Percentiles rank a stretch among this genome's conserved stretches.
These are phyloP conservation scores for Mechanitis messenoides DNA, from an alignment of 2,888 invertebrate species.

Conservation along the genomic window DNA sequence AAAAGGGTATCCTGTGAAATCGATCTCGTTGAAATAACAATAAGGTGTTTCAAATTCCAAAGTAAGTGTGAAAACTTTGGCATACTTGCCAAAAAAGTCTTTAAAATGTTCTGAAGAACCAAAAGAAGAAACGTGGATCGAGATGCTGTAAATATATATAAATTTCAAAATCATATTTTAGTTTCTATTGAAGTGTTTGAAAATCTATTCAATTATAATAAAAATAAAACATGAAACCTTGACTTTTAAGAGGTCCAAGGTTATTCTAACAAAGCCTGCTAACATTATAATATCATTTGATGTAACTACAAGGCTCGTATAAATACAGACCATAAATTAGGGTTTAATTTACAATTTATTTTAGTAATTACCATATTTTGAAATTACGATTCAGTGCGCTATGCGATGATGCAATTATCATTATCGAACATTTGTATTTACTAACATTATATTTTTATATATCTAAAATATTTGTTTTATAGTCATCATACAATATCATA, in stretches of 20 bases:
- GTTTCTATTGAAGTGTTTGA: background rate
- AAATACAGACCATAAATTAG: constrained; percentile 13
- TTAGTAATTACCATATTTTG: background rate
- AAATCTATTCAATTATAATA: no score
- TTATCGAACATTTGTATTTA: background rate
- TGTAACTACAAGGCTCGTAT: background rate
- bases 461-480: no score
- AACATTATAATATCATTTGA: constrained; percentile 16
- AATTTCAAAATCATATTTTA: background rate
- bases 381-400: background rate
- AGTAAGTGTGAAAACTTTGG: constrained; percentile 20
- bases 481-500: no score
- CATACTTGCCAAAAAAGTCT: constrained; percentile 22
- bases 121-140: background rate
- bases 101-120: constrained; percentile 18
- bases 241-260: constrained; percentile 14
- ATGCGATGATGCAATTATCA: no score
- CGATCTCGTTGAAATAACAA: constrained; percentile 25
- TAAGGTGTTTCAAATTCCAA: constrained; percentile 24
- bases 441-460: background rate
- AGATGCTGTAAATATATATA: background rate
- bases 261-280: constrained; percentile 16
- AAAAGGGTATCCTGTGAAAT: no score
- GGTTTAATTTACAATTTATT: constrained; percentile 1
- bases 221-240: no score